Conservation (phyloP, 2,888 invertebrate genomes). For the Tillus elongatus region DNA sequence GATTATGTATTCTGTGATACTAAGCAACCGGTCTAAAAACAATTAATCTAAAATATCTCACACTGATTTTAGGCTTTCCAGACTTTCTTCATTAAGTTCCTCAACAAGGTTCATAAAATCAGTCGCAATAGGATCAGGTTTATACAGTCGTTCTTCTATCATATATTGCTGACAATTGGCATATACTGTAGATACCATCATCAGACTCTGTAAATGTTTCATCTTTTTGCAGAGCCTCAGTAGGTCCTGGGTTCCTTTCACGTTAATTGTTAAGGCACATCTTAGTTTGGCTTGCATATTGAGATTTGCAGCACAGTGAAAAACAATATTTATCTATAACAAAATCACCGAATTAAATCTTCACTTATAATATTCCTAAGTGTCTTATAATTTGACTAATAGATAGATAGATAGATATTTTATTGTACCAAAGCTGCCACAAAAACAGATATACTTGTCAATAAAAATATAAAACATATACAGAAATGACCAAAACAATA, state of each 20-base stretch:
- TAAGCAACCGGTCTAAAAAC: too few relatives aligned
- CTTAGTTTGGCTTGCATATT: conserved; percentile 27
- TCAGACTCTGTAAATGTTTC: background rate
- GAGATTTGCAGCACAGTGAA: conserved; percentile 29
- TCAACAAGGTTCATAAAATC: too few relatives aligned
- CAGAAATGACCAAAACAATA: too few relatives aligned
- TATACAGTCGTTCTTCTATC: background rate
- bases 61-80: background rate
- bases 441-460: too few relatives aligned
- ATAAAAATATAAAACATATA: too few relatives aligned
- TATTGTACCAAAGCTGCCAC: too few relatives aligned
- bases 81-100: background rate
- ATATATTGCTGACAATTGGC: background rate
- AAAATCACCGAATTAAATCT: too few relatives aligned
- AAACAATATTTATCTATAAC: conserved; percentile 27
- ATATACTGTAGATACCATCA: conserved; percentile 7
- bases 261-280: conserved; percentile 26
- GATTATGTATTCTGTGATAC: too few relatives aligned
- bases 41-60: background rate
- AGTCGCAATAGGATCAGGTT: too few relatives aligned
- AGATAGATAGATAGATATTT: too few relatives aligned
- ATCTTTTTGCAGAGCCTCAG: conserved; percentile 13
- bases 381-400: too few relatives aligned
- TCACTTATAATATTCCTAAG: too few relatives aligned
- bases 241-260: conserved; percentile 26